Conservation (phyloP, 2,888 invertebrate genomes). For the Phaonia tiefii region DNA sequence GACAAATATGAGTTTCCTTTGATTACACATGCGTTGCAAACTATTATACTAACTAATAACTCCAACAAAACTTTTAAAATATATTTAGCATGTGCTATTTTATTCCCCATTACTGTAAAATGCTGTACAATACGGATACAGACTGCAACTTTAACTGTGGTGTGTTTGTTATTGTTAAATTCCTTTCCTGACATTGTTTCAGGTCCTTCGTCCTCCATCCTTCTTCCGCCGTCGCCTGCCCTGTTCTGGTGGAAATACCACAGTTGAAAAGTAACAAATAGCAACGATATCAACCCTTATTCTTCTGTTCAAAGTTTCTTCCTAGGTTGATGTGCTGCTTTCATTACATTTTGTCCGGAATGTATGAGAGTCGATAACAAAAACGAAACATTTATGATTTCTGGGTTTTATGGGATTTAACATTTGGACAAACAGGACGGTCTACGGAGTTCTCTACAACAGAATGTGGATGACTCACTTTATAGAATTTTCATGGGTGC, state of each 20-base stretch:
- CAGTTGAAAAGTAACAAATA: constrained; percentile 8
- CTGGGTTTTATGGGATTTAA: no score
- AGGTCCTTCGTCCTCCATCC: neutral
- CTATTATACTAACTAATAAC: no score
- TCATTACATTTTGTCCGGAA: constrained; percentile 46
- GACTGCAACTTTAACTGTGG: neutral
- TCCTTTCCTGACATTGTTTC: neutral
- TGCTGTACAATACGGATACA: neutral
- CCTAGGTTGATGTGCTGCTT: constrained; percentile 57
- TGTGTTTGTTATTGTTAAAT: neutral
- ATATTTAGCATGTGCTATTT: no score
- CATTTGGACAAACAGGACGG: no score
- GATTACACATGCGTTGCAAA: no score
- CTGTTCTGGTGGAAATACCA: neutral
- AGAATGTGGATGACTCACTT: constrained; percentile 21
- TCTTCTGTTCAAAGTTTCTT: neutral
- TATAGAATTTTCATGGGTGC: constrained; percentile 16
- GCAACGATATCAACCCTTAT: constrained; percentile 53
- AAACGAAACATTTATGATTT: no score
- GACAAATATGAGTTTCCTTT: no score
- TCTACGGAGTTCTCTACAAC: neutral
- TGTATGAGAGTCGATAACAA: neutral
- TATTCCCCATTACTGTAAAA: no score
- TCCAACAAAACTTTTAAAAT: no score
- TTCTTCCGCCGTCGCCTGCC: neutral